Evolutionary conservation across 1,140 invertebrate genomes (phyloP).

Genomic region (Sinella curviseta): DNA sequence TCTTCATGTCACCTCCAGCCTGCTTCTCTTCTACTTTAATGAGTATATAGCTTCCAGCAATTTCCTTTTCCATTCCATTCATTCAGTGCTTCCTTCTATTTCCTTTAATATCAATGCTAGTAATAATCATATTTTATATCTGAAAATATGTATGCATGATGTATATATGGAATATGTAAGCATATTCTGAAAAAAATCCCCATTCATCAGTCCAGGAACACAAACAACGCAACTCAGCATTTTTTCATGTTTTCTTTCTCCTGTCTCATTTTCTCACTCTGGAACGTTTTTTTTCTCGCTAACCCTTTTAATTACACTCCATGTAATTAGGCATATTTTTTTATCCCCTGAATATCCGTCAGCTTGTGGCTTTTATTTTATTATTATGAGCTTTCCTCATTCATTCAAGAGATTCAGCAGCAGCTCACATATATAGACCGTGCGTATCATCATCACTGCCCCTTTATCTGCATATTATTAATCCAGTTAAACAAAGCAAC

Average conservation of each 20-base stretch:
- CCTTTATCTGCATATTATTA: conserved; percentile 6
- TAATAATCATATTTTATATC: too few species aligned
- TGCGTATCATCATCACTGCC: neutral
- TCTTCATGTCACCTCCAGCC: too few species aligned
- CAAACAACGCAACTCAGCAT: neutral
- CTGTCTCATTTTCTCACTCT: neutral
- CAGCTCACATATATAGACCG: too few species aligned
- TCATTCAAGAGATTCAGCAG: too few species aligned
- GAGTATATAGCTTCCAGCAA: neutral
- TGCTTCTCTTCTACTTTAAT: neutral
- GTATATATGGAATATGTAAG: too few species aligned
- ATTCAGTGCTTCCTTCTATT: too few species aligned
- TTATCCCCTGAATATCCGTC: neutral
- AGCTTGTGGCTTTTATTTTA: conserved; percentile 3
- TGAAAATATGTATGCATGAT: too few species aligned
- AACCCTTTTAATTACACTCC: conserved; percentile 16
- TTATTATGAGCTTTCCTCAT: conserved; percentile 2
- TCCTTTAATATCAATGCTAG: too few species aligned
- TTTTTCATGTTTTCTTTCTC: neutral
- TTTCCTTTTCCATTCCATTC: neutral
- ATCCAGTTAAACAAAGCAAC: neutral
- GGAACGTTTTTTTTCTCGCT: neutral
- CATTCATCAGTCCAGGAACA: too few species aligned
- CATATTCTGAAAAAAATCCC: too few species aligned
- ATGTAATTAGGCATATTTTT: conserved; percentile 11